Percentiles rank a stretch among this genome's conserved stretches.
Evolutionary conservation across 2,797 vertebrate genomes (phyloP).

Genomic region (Peromyscus nudipes): DNA sequence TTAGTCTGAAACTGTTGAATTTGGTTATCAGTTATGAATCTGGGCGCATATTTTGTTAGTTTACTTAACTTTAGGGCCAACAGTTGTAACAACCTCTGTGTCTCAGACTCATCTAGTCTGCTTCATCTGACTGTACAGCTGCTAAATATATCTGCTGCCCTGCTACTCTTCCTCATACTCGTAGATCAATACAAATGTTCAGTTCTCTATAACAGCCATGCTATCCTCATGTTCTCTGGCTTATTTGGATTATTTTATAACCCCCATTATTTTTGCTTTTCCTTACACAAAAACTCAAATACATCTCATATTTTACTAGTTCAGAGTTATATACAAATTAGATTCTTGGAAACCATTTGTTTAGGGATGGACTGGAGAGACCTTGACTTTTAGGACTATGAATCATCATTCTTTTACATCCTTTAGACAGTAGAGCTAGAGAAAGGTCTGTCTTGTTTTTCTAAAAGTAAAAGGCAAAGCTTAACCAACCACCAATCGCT

Average conservation of each 20-base stretch:
- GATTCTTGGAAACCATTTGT: slow-evolving; percentile 6
- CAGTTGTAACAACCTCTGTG: background rate
- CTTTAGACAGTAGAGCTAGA: slow-evolving; percentile 21
- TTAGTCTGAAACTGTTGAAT: background rate
- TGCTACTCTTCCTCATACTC: background rate
- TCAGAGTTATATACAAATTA: background rate
- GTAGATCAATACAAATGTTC: background rate
- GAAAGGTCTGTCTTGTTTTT: slow-evolving; percentile 26
- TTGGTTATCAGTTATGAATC: background rate
- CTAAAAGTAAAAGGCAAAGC: slow-evolving; percentile 8
- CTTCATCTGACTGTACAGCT: background rate
- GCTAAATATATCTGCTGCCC: background rate
- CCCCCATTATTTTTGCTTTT: background rate
- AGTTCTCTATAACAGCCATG: background rate
- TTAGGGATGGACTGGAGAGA: background rate
- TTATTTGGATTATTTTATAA: background rate
- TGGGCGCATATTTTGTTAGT: background rate
- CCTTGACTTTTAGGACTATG: slow-evolving; percentile 29
- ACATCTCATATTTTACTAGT: background rate
- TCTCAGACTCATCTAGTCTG: background rate
- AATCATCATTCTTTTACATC: background rate
- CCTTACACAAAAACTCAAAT: background rate
- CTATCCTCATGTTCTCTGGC: background rate
- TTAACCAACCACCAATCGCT: slow-evolving; percentile 4
- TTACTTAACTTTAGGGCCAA: background rate